These are phyloP conservation scores for Colletes collaris DNA, from an alignment of 2,888 invertebrate species.

Conservation along the genomic window DNA sequence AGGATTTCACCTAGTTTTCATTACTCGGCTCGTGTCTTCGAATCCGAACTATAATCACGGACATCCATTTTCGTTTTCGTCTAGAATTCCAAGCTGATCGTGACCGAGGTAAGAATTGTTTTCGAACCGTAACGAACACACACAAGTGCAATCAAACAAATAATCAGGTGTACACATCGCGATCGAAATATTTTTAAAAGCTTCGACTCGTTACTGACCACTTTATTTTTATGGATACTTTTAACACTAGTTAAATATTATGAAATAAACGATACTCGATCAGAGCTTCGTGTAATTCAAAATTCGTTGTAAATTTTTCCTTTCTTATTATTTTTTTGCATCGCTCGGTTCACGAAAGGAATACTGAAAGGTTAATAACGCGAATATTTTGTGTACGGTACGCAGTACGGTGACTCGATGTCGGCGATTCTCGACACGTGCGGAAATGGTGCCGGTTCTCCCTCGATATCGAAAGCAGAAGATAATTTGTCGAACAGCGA, in stretches of 20 bases:
- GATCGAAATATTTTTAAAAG: background rate
- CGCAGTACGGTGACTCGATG: constrained; percentile 37
- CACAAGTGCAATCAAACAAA: background rate
- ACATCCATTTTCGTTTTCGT: constrained; percentile 65
- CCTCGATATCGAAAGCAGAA: constrained; percentile 79
- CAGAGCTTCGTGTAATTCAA: no score
- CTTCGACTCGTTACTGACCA: background rate
- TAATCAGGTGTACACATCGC: background rate
- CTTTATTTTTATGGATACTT: no score
- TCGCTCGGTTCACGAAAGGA: background rate
- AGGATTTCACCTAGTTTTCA: constrained; percentile 53
- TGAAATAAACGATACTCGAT: no score
- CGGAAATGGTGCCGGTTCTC: constrained; percentile 74
- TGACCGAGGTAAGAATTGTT: constrained; percentile 39
- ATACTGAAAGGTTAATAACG: background rate
- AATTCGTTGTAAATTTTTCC: no score
- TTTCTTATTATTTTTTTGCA: no score
- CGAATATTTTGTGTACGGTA: constrained; percentile 1
- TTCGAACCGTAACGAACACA: background rate
- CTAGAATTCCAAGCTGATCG: constrained; percentile 28
- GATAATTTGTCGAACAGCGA: constrained; percentile 81
- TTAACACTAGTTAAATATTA: no score
- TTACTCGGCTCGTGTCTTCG: constrained; percentile 29
- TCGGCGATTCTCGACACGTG: constrained; percentile 67
- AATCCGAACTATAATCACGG: constrained; percentile 31